Evolutionary conservation across 2,888 invertebrate genomes (phyloP), one percentile per base, ranked within the genome.

Genomic region (Reticulitermes lucifugus): DNA sequence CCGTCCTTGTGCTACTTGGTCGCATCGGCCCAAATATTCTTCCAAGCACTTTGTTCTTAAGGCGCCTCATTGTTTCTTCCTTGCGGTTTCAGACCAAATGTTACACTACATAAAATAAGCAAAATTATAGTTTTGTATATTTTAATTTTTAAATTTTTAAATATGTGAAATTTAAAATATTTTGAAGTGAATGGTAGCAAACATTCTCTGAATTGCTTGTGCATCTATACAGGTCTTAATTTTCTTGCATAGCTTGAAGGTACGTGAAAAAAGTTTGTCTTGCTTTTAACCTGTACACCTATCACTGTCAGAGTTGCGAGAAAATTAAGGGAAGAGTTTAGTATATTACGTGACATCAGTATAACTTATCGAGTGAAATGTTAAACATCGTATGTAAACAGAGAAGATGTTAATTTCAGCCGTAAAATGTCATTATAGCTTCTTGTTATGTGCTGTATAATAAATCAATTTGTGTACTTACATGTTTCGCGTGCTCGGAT

Each of bases 351-450:
- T 70, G 43, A 65, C 46, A 81, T 81, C 70, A 81, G 43, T 70
- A 81, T 65, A 22, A 70, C 55, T 81, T 81, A 81, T 70, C 70
- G 81, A 41, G 81, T 43, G 41, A 65, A 70, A 70, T 77, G 51
- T 77, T 77, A 41, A 77, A 46, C 73, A 73, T 41, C 14, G 18
- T 73, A 41, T 41, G 35, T 14, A 73, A 41, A 73, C 46, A 22
- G 46, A 46, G 77, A 21, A 22, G 51, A 46, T 46, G 46, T 22
- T 77, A 9, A 22, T 77, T 77, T 22, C 43, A 35, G 43, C 70
- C 22, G 70, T 81, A 70, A 81, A 81, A 81, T 70, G 70, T 81
- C 81, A 81, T 81, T 81, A 81, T 70, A 70, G 43, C 70, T 70
- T 59, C 70, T 81, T 81, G 60, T 81, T 81, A 81, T 65, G 65